Conservation (phyloP, 2,113 vertebrate species). For the Pogonocichla stellata region DNA sequence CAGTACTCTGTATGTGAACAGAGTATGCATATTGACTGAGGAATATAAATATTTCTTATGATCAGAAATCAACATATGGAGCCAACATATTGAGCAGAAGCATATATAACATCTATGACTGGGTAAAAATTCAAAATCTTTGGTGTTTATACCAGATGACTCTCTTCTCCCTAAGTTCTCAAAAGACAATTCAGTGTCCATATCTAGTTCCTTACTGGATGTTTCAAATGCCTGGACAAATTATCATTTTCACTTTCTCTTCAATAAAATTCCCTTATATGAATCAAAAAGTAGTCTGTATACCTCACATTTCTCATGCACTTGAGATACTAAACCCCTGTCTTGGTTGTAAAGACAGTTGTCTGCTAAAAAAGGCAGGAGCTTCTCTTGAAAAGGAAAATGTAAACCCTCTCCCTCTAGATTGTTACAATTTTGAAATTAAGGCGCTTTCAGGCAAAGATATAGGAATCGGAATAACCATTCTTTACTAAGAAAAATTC, state of each 20-base stretch:
- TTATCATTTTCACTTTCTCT: not conserved
- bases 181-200: not conserved
- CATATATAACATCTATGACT: not conserved
- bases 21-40: not conserved
- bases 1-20: not conserved
- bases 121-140: not conserved
- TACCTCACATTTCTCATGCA: not conserved
- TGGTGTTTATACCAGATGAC: not conserved
- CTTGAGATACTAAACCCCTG: not conserved
- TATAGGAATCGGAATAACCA: too few species aligned
- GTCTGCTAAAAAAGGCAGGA: too few species aligned
- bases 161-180: not conserved
- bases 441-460: too few species aligned
- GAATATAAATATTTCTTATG: not conserved
- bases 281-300: not conserved
- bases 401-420: too few species aligned
- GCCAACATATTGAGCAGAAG: not conserved
- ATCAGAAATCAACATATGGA: not conserved
- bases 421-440: too few species aligned
- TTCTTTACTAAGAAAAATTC: too few species aligned
- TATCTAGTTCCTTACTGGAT: not conserved
- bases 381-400: too few species aligned
- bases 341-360: too few species aligned
- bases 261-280: not conserved
- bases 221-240: not conserved